Base-by-base conservation (phyloP, 2,888 invertebrate species). In the Cyrtodaria siliqua region DNA sequence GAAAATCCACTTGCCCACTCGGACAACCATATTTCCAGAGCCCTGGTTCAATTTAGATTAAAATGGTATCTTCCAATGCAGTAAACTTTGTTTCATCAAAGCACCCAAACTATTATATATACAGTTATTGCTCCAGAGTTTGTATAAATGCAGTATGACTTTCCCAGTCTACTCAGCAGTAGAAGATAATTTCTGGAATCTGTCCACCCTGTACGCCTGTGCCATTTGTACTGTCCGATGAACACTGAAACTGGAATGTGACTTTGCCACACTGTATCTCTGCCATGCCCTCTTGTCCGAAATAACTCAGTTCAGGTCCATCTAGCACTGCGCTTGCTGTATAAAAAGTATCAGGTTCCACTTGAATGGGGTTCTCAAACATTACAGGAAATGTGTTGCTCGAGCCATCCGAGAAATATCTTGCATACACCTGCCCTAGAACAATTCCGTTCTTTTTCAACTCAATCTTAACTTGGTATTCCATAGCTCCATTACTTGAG, bases 171-270 rank as follows among this genome's bases (percentile, higher is more conserved):
- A 12, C 29, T 83, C 68, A 89, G 66, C 87, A 88, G 91, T 98
- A 98, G 93, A 98, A 98, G 89, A 98, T 97, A 74, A 98, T 95
- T 94, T 99, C 98, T 2, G 98, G 98, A 91, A 99, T 98, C 93
- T 99, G 98, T 49, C 98, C 98, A 55, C 98, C 98, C 93, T 98
- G 98, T 9, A 98, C 98, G 9, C 98, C 98, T 0, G 98, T 99
- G 56, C 98, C 98, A 90, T 99, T 99, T 66, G 98, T 99, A 94
- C 98, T 98, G 92, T 98, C 98, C 6, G 97, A 97, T 62, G 98
- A 98, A 93, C 98, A 98, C 93, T 98, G 98, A 94, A 98, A 99
- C 94, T 98, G 98, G 94, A 98, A 98, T 79, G 97, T 97, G 69
- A 98, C 98, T 91, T 96, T 96, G 3, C 97, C 97, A 83, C 86